Evolutionary conservation across 2,888 invertebrate species (phyloP).

Genomic region (Rotaria macrura): DNA sequence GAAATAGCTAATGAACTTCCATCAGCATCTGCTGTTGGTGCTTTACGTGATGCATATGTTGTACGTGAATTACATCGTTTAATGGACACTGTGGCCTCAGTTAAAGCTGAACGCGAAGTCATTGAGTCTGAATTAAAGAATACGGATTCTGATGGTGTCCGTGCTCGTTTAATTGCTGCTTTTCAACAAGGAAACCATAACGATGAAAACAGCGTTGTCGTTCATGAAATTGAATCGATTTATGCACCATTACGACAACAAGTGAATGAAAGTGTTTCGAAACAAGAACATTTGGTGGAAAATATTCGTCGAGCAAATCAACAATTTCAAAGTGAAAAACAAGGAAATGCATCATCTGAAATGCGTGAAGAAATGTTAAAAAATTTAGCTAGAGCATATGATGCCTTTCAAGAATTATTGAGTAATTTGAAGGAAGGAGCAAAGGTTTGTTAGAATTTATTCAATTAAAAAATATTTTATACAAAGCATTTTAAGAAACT

Average conservation of each 20-base stretch:
- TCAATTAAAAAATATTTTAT: neutral
- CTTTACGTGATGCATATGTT: conserved; percentile 24
- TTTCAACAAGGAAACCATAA: conserved; percentile 54
- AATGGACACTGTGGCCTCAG: conserved; percentile 66
- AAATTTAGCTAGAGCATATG: conserved; percentile 76
- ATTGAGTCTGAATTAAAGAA: conserved; percentile 72
- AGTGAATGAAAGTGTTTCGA: conserved; percentile 61
- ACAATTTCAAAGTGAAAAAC: conserved; percentile 36
- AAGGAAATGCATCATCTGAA: conserved; percentile 37
- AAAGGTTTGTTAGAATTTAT: conserved; percentile 46
- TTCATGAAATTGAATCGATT: conserved; percentile 65
- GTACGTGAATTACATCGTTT: conserved; percentile 30
- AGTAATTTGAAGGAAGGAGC: conserved; percentile 85
- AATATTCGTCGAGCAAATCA: conserved; percentile 38
- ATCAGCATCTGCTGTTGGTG: conserved; percentile 35
- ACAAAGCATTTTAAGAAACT: too few relatives aligned
- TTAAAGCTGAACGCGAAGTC: conserved; percentile 77
- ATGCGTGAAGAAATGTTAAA: conserved; percentile 67
- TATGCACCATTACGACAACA: conserved; percentile 68
- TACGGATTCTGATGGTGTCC: conserved; percentile 25
- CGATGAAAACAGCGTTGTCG: conserved; percentile 65
- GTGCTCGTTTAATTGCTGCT: conserved; percentile 37
- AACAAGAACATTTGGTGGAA: conserved; percentile 44
- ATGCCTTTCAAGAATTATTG: conserved; percentile 78
- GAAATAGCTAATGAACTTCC: conserved; percentile 45